These are phyloP conservation scores for Dipodomys spectabilis DNA, from an alignment of 2,113 vertebrate genomes.

Conservation along the genomic window DNA sequence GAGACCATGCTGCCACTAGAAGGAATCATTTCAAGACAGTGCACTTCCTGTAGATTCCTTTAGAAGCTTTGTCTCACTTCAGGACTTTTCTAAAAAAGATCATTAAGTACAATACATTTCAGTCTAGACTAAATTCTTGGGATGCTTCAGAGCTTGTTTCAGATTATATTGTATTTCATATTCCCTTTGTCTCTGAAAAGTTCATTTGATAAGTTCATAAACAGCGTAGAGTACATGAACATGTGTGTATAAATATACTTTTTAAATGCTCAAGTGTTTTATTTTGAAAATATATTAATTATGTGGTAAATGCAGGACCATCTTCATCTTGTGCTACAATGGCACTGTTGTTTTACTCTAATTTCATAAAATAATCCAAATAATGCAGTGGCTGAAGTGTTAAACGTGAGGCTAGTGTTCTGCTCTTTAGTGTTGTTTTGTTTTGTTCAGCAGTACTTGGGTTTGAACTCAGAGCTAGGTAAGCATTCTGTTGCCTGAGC, in stretches of 20 bases:
- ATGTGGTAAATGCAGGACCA: not conserved
- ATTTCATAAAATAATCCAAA: constrained; percentile 9
- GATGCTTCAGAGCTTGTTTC: not conserved
- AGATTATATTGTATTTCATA: not conserved
- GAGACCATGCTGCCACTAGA: not conserved
- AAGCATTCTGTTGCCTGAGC: too few species aligned
- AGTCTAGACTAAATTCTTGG: not conserved
- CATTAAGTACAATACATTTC: not conserved
- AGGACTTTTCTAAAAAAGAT: not conserved
- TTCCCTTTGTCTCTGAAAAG: constrained; percentile 26
- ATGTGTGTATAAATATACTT: not conserved
- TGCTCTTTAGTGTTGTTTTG: not conserved
- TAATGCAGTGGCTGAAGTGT: constrained; percentile 16
- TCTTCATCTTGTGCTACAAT: not conserved
- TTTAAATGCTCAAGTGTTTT: not conserved
- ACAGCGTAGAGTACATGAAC: not conserved
- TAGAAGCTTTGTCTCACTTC: not conserved
- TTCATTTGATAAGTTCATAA: not conserved
- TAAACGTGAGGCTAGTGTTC: constrained; percentile 1
- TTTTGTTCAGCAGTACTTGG: too few species aligned
- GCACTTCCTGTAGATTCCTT: not conserved
- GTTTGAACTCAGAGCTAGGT: too few species aligned
- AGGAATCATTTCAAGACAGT: not conserved
- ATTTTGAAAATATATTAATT: not conserved
- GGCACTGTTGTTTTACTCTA: constrained; percentile 18